Evolutionary conservation across 2,113 vertebrate genomes (phyloP).

Genomic region (Phocoena phocoena): DNA sequence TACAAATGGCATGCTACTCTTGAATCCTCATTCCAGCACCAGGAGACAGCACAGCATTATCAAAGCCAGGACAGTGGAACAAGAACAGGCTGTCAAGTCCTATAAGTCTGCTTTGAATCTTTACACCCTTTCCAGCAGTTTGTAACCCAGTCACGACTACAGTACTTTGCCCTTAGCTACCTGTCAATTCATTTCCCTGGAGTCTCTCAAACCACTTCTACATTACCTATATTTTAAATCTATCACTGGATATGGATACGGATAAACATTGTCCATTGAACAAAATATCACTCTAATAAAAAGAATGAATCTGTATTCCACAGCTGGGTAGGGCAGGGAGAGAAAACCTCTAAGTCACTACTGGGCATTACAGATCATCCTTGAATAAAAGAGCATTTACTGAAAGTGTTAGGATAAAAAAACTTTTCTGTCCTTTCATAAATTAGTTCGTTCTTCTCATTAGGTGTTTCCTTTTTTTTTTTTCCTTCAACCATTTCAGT

Average conservation of each 20-base stretch:
- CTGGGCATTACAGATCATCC: background rate
- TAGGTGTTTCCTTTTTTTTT: background rate
- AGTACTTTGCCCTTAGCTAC: background rate
- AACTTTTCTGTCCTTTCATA: background rate
- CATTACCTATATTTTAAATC: background rate
- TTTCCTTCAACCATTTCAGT: background rate
- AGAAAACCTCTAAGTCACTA: background rate
- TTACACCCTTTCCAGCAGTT: background rate
- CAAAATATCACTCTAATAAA: background rate
- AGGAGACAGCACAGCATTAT: fast-evolving
- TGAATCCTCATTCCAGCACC: background rate
- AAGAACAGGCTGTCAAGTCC: fast-evolving
- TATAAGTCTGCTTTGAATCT: too few species aligned
- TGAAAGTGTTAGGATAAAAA: background rate
- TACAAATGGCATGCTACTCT: background rate
- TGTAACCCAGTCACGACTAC: background rate
- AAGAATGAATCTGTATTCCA: background rate
- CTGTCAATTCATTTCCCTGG: background rate
- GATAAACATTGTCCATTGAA: background rate
- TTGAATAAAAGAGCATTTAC: background rate
- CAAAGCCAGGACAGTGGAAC: background rate
- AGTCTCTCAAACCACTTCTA: background rate
- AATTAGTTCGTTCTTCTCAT: background rate
- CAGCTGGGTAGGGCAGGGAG: background rate
- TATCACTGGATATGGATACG: background rate